Conservation (phyloP, 2,888 invertebrate species). For the Hypolimnas misippus region DNA sequence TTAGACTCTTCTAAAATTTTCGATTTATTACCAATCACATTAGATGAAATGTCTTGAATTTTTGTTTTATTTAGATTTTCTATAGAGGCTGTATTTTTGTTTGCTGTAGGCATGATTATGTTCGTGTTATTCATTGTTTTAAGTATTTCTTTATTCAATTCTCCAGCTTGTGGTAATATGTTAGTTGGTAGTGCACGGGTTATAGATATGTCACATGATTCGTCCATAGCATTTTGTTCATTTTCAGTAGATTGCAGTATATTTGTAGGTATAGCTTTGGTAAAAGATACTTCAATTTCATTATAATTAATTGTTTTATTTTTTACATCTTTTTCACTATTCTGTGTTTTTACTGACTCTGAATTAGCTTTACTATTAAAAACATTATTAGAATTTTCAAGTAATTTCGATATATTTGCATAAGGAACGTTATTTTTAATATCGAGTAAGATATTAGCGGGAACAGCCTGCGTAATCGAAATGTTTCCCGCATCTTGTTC, state of each 20-base stretch:
- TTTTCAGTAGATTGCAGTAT: constrained; percentile 3
- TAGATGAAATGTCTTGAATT: not conserved
- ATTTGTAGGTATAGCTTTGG: constrained; percentile 50
- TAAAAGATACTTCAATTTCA: constrained; percentile 49
- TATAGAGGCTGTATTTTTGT: not conserved
- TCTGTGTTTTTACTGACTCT: not conserved
- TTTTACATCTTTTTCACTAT: not conserved
- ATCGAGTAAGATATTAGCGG: constrained; percentile 31
- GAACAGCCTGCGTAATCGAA: constrained; percentile 50
- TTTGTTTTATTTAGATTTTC: no score
- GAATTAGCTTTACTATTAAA: not conserved
- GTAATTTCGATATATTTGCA: not conserved
- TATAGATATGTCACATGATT: constrained; percentile 43
- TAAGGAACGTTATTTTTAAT: not conserved
- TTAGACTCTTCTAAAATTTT: constrained; percentile 11
- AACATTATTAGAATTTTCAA: not conserved
- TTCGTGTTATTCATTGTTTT: no score
- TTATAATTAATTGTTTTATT: constrained; percentile 40
- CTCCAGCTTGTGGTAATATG: constrained; percentile 19
- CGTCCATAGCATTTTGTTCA: no score
- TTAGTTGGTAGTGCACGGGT: constrained; percentile 42
- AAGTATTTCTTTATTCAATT: not conserved
- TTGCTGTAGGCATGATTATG: no score
- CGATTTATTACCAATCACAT: not conserved
- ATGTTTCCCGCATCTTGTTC: constrained; percentile 47